Evolutionary conservation across 1,140 invertebrate species (phyloP).

Genomic region (Achroia grisella): DNA sequence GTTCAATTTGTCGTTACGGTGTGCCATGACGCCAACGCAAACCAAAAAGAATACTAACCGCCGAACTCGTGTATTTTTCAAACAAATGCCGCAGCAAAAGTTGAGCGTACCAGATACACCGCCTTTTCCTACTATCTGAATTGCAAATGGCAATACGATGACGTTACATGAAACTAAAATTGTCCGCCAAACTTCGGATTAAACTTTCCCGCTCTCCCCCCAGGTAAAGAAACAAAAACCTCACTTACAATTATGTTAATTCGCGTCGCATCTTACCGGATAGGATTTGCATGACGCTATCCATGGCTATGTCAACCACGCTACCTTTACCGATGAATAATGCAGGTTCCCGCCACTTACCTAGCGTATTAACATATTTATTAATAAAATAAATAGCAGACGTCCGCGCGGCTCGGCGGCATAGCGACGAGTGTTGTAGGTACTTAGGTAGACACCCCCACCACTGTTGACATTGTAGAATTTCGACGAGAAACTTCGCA

Average conservation of each 20-base stretch:
- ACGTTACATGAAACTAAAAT: conserved; percentile 68
- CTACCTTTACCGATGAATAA: conserved; percentile 62
- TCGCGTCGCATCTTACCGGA: conserved; percentile 57
- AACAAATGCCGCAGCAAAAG: conserved; percentile 54
- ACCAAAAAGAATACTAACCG: no score
- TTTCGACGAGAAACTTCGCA: conserved; percentile 40
- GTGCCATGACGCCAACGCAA: no score
- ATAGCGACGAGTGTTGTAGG: conserved; percentile 27
- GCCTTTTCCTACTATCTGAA: conserved; percentile 65
- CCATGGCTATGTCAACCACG: conserved; percentile 65
- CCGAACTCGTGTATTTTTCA: conserved; percentile 47
- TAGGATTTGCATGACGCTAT: conserved; percentile 69
- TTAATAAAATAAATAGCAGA: conserved; percentile 71
- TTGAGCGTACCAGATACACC: conserved; percentile 40
- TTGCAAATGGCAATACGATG: conserved; percentile 64
- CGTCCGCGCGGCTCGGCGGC: conserved; percentile 37
- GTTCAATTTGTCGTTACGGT: no score
- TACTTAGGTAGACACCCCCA: conserved; percentile 1
- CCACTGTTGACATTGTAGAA: conserved; percentile 47
- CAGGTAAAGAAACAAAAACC: conserved; percentile 71
- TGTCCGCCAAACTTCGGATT: conserved; percentile 67
- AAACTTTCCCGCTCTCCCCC: conserved; percentile 43
- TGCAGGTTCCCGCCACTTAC: conserved; percentile 61
- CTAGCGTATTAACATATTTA: conserved; percentile 69
- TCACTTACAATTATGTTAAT: conserved; percentile 71